Base-by-base conservation (phyloP, 2,797 vertebrate genomes). In the Chaenodraco wilsoni region DNA sequence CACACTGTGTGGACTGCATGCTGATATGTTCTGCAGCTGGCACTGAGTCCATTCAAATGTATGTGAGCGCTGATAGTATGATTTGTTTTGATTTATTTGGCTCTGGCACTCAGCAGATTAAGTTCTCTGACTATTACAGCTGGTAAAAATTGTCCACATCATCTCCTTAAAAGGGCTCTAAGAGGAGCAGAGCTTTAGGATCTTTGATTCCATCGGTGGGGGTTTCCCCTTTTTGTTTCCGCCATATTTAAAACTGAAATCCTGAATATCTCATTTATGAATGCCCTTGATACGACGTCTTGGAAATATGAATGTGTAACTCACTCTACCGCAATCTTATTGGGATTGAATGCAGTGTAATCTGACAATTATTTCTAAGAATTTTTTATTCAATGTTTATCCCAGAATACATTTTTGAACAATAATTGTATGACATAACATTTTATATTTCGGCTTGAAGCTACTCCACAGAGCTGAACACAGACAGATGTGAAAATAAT, bases 31-130 rank as follows among this genome's bases (percentile, higher is more conserved):
- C 46, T 67, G 55, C 45, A 41, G 55, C 63, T 64, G 61, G 52
- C 41, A 59, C 69, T 3, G 40, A 72, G 62, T 60, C 54, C 33
- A 46, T 70, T 63, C 72, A 54, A 69, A 76, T 75, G 76, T 77
- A 70, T 79, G 60, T 73, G 49, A 84, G 72, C 60, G 55, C 66
- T 84, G 82, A 84, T 78, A 81, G 85, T 71, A 71, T 76, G 73
- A 80, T 86, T 90, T 81, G 68, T 82, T 87, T 59, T 81, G 79
- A 87, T 84, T 84, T 87, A 79, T 91, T 92, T 90, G 86, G 79
- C 65, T 54, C 79, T 23, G 81, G 90, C 91, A 92, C 90, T 93
- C 90, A 89, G 90, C 85, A 94, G 92, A 94, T 94, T 93, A 94
- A 92, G 87, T 86, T 91, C 66, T 56, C 79, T 37, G 78, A 84